Evolutionary conservation across 30 jellyfish, hydroid and myxozoan species (phyloP), one percentile per base, ranked within the genome.

Genomic region (Cassiopea andromeda): DNA sequence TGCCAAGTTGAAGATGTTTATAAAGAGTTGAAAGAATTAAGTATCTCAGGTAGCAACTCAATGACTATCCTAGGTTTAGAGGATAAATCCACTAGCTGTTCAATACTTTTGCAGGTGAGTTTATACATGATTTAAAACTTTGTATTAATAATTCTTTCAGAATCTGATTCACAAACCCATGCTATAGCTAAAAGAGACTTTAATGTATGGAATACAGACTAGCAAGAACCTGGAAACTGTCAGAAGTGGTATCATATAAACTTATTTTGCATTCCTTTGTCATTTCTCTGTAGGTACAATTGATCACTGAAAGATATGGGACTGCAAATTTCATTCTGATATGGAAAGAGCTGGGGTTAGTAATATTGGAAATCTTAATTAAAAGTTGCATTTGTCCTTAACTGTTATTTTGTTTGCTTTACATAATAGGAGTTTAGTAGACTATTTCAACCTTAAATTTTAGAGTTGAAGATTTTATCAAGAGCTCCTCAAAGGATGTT

Each of bases 291-390:
- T n/a, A 80, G 89, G 17, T 80, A 67, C 47, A 80, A 1, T 67
- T 15, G 2, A 60, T 80, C 8, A 38, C 80, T 1, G 80, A 48
- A 80, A 66, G 67, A 67, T 60, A 59, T 60, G 81, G 80, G 19
- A 17, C 10, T 19, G 69, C 69, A 0, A 48, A 80, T n/a, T 15
- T 80, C 38, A 19, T 15, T 7, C 8, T 47, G 72, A 15, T 80
- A 1, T 80, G 89, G 89, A 45, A 80, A 58, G 89, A 80, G 44
- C 80, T 80, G 1, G 77, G 69, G 89, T 80, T 12, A 1, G 79
- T 70, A 1, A 2, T 14, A 61, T 61, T 61, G 14, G 3, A 50
- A 50, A 2, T 50, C 64, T 2, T 50, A 9, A 2, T 9, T 9
- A 50, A 50, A 50, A 50, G 64, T 9, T 2, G 9, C 5, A 50